phyloP scores from a whole-genome alignment of 1,140 invertebrate species.

The Pseudomyrmex flavicornis region DNA sequence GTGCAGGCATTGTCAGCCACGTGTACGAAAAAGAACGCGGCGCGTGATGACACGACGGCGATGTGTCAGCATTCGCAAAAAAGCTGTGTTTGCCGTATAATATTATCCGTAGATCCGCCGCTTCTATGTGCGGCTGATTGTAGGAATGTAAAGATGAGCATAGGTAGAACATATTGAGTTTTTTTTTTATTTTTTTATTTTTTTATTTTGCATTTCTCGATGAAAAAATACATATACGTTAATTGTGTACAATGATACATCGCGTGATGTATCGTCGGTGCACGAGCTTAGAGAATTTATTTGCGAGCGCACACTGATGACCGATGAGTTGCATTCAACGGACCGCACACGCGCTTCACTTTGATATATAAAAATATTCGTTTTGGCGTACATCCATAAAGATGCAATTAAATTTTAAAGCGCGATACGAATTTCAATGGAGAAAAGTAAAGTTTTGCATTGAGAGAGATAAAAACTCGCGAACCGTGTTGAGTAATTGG shows the following conservation, averaged over 20 bases:
- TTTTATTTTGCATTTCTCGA: no score
- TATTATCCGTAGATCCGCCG: no score
- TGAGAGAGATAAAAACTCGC: conserved; percentile 55
- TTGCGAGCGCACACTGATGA: background rate
- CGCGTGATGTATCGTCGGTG: no score
- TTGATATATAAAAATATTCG: conserved; percentile 42
- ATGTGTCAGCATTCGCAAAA: conserved; percentile 47
- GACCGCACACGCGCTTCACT: background rate
- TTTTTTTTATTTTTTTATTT: no score
- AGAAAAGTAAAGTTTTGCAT: conserved; percentile 48
- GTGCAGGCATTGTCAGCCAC: conserved; percentile 51
- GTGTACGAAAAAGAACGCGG: conserved; percentile 42
- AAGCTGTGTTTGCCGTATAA: background rate
- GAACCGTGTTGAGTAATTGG: conserved; percentile 52
- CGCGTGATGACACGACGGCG: conserved; percentile 25
- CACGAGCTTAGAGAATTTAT: conserved; percentile 1
- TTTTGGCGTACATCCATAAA: conserved; percentile 23
- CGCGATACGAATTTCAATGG: conserved; percentile 49
- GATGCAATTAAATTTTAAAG: conserved; percentile 54
- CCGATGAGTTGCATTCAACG: conserved; percentile 3
- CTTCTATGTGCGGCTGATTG: background rate
- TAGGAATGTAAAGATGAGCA: no score
- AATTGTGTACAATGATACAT: no score
- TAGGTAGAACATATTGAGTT: no score
- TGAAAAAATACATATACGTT: no score